Evolutionary conservation across 2,888 invertebrate genomes (phyloP).

Genomic region (Timandra comae): DNA sequence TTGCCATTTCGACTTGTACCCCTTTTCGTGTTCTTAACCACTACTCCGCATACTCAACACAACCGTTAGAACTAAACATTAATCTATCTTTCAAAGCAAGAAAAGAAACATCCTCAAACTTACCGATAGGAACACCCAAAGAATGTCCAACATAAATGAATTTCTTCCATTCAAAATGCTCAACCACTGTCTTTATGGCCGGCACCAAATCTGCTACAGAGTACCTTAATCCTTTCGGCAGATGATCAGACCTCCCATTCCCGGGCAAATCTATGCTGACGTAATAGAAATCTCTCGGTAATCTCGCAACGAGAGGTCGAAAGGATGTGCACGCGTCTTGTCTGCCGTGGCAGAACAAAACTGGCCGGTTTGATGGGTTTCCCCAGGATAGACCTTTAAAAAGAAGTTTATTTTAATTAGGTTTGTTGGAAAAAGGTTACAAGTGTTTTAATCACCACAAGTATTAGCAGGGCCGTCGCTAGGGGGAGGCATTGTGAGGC

Average conservation of each 20-base stretch:
- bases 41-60: too few species aligned
- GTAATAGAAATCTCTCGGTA: constrained; percentile 60
- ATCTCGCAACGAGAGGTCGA: constrained; percentile 68
- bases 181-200: constrained; percentile 29
- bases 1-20: too few species aligned
- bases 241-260: constrained; percentile 68
- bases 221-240: constrained; percentile 50
- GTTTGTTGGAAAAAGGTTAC: too few species aligned
- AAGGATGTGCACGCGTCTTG: constrained; percentile 78
- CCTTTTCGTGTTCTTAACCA: too few species aligned
- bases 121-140: constrained; percentile 49
- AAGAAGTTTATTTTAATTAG: neutral
- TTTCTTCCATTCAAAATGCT: constrained; percentile 47
- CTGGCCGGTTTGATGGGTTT: constrained; percentile 55
- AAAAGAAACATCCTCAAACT: too few species aligned
- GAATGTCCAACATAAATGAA: constrained; percentile 57
- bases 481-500: too few species aligned
- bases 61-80: too few species aligned
- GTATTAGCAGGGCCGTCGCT: too few species aligned
- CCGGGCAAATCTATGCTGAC: constrained; percentile 74
- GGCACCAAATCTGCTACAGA: constrained; percentile 41
- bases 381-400: constrained; percentile 79
- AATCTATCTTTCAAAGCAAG: too few species aligned
- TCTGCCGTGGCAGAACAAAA: constrained; percentile 77
- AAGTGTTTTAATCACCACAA: too few species aligned